Base-by-base conservation (phyloP, 2,797 vertebrate genomes). In the Rhynchotus rufescens region DNA sequence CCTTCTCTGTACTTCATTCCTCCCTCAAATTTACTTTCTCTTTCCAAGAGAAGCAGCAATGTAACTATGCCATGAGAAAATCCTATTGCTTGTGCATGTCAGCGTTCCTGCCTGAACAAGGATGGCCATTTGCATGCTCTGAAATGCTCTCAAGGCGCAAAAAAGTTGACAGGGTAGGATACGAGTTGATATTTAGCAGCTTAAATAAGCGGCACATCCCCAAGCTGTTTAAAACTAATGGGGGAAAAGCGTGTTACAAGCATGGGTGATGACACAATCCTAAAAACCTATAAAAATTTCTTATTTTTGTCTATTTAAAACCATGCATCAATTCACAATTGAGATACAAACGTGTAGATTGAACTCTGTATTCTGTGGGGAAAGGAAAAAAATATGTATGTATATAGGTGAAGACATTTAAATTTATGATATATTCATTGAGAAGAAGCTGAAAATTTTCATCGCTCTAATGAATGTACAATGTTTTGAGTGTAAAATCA, bases 121-220 rank as follows among this genome's bases (percentile, higher is more conserved):
- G 74, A 82, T 92, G 93, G 80, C 51, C 47, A 92, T 84, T 96
- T 93, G 69, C 86, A 92, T 94, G 94, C 94, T 97, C 90, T 92
- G 84, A 96, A 96, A 96, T 77, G 67, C 80, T 84, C 96, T 93
- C 85, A 95, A 86, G 81, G 93, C 34, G 44, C 14, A 84, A 49
- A 65, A 79, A 94, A 95, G 84, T 89, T 80, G 80, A 94, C 77
- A 90, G 45, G 38, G n/a, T 78, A 71, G 74, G 30, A 45, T 82
- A 90, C 20, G 38, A 30, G 57, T 9, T 5, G 47, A 88, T 89
- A n/a, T 64, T 90, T 86, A 88, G 51, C 86, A 52, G 42, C 49
- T 86, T 89, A 88, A 95, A 88, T 80, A 86, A 74, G 62, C 2
- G 12, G 49, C 19, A 69, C 15, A 73, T 52, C 47, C 51, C 0